phyloP scores from a whole-genome alignment of 2,888 invertebrate genomes.

The Cheilosia pagana region DNA sequence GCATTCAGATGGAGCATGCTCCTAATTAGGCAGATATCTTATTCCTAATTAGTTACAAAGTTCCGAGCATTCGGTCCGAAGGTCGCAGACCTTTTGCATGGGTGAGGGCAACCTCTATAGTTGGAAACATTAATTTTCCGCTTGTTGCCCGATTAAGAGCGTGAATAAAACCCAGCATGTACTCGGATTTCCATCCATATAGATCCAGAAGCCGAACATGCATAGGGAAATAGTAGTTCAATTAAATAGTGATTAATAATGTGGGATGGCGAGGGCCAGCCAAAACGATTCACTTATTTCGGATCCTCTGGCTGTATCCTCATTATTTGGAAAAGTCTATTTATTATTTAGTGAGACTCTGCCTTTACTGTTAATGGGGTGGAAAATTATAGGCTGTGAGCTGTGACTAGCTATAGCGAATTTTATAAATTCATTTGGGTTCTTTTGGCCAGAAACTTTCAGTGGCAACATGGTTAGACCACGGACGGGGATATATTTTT shows the following conservation, averaged over 20 bases:
- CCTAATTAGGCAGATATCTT: constrained; percentile 21
- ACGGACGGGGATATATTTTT: constrained; percentile 59
- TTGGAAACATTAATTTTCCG: constrained; percentile 38
- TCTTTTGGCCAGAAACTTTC: constrained; percentile 58
- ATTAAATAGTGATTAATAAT: constrained; percentile 71
- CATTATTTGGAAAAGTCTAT: constrained; percentile 53
- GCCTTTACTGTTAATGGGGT: constrained; percentile 69
- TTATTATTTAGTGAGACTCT: constrained; percentile 68
- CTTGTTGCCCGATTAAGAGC: constrained; percentile 16
- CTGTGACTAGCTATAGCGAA: constrained; percentile 42
- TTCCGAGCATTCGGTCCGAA: neutral
- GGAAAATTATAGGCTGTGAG: constrained; percentile 67
- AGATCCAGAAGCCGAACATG: constrained; percentile 20
- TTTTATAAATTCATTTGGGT: constrained; percentile 64
- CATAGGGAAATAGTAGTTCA: constrained; percentile 62
- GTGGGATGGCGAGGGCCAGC: constrained; percentile 34
- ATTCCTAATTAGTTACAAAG: neutral
- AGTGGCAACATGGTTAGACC: constrained; percentile 57
- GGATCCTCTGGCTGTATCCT: constrained; percentile 18
- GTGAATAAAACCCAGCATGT: constrained; percentile 36
- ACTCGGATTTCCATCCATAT: constrained; percentile 28
- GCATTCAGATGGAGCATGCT: neutral
- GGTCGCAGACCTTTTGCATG: neutral
- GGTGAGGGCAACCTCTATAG: constrained; percentile 3
- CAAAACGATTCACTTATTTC: constrained; percentile 18